phyloP scores from a whole-genome alignment of 1,140 invertebrate species.

The Sycophila sp. region DNA sequence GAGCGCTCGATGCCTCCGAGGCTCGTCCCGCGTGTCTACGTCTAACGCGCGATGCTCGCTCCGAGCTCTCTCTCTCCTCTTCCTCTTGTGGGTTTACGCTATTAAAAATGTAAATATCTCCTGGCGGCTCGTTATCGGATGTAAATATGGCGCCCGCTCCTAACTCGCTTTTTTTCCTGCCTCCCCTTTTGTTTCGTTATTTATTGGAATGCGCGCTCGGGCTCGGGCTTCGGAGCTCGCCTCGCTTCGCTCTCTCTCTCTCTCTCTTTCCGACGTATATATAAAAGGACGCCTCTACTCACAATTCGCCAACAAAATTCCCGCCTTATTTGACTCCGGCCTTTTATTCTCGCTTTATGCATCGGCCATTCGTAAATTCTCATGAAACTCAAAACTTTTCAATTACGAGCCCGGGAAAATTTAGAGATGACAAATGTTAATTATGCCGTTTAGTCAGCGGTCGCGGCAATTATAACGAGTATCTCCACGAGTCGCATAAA shows the following conservation, averaged over 20 bases:
- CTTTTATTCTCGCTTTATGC: neutral
- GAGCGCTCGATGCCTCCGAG: conserved; percentile 6
- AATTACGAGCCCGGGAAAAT: conserved; percentile 7
- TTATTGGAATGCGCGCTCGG: conserved; percentile 54
- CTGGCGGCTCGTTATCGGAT: conserved; percentile 65
- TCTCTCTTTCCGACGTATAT: too few species aligned
- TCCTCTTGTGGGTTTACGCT: conserved; percentile 64
- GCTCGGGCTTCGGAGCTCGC: neutral
- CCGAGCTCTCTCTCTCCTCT: conserved; percentile 46
- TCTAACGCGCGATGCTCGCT: conserved; percentile 26
- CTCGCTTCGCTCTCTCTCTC: too few species aligned
- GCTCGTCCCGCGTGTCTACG: neutral
- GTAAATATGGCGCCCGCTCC: conserved; percentile 57
- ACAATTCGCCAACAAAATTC: too few species aligned
- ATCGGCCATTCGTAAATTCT: neutral
- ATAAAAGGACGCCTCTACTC: too few species aligned
- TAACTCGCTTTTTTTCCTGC: neutral
- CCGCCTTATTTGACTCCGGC: neutral
- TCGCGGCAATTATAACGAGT: too few species aligned
- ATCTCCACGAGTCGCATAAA: too few species aligned
- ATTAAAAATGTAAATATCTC: conserved; percentile 67
- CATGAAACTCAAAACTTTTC: neutral
- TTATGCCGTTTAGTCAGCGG: neutral
- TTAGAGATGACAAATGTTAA: neutral
- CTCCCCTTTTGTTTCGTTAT: conserved; percentile 61